Evolutionary conservation across 53 echinoderm and acorn worm genomes (phyloP).

Genomic region (Patiria pectinifera): DNA sequence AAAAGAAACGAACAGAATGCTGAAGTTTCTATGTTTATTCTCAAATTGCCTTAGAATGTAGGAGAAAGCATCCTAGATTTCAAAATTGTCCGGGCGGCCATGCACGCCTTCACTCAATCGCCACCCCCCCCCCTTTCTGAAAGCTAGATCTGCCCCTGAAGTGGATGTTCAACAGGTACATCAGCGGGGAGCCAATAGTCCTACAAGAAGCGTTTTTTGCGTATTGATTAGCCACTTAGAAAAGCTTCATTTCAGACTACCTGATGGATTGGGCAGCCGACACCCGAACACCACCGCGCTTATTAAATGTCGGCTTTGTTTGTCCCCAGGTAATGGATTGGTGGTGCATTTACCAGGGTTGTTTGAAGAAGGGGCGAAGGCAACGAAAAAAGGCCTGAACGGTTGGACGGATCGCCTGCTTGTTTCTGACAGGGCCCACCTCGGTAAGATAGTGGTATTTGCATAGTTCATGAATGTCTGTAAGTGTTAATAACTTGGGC

Average conservation of each 20-base stretch:
- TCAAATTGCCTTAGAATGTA: too few species aligned
- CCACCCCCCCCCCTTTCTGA: too few species aligned
- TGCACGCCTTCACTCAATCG: too few species aligned
- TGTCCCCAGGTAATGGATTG: conserved; percentile 86
- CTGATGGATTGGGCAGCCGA: neutral
- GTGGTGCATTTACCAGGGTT: conserved; percentile 94
- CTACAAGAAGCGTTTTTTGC: neutral
- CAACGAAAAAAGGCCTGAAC: conserved; percentile 75
- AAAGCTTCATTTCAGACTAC: neutral
- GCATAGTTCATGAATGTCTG: too few species aligned
- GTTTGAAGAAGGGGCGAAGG: conserved; percentile 94
- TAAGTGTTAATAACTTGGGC: too few species aligned
- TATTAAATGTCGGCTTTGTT: neutral
- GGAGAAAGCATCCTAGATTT: too few species aligned
- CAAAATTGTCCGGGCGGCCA: too few species aligned
- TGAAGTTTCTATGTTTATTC: too few species aligned
- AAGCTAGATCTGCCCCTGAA: too few species aligned
- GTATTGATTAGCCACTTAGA: neutral
- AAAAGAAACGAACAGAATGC: too few species aligned
- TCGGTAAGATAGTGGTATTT: conserved; percentile 60
- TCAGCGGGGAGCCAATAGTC: neutral
- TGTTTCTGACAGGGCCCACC: conserved; percentile 96
- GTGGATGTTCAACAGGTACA: neutral
- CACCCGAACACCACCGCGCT: neutral
- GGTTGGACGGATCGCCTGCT: conserved; percentile 84